Base-by-base conservation (phyloP, 2,113 vertebrate genomes). In the Strix uralensis region DNA sequence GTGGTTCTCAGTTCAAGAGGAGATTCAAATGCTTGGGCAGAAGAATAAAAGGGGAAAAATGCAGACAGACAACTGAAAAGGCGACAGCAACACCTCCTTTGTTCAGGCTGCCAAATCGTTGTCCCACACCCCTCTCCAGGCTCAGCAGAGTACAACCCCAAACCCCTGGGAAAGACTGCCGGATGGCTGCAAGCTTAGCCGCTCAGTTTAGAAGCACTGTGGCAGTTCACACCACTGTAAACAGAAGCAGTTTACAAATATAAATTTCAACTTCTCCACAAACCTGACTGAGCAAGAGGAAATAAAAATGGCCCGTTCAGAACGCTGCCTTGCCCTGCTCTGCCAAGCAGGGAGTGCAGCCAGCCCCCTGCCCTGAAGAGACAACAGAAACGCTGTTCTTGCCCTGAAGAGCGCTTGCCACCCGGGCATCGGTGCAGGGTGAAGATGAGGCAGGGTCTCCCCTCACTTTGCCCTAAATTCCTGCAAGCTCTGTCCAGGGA, bases 331-430 rank as follows among this genome's bases (percentile, higher is more conserved):
- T 44, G 36, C 44, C 36, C 20, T 36, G 57, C 58, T 32, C 55
- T n/a, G 22, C 49, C 18, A 49, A 34, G 21, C 16, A 34, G 29
- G 34, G 34, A 32, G 13, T 7, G 8, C 46, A 34, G 32, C 34
- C n/a, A 29, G 38, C 26, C 22, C 59, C 40, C 9, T 5, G 65
- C 12, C 63, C 54, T 21, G 18, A 26, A 15, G 47, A 62, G 29
- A 40, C 1, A 7, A 13, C 30, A 52, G 61, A 13, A 44, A 38
- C 11, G 6, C 44, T 38, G 32, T 15, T 32, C 61, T 34, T 20
- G 0, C 13, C 26, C 26, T 4, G 36, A 36, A 49, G 8, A 44
- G 44, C 0, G 5, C 30, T 66, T n/a, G 6, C 1, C 3, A 57
- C n/a, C 36, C 3, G 32, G 74, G 44, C 73, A 72, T 25, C 44